phyloP scores from a whole-genome alignment of 2,797 vertebrate genomes.

The Typhlichthys subterraneus region DNA sequence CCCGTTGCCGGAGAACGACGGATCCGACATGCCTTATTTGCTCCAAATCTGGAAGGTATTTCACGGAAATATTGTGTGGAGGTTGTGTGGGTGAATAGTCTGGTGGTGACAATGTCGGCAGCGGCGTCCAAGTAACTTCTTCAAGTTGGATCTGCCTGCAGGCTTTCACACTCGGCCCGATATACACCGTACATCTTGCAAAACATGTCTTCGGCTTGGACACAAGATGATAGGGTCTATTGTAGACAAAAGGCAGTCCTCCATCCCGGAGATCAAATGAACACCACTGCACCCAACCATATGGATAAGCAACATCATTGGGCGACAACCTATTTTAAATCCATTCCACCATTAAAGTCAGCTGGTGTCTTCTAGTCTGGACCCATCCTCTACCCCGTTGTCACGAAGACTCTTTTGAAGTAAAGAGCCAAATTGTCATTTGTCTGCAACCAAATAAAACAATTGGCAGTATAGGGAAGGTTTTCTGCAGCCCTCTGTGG shows the following conservation, averaged over 20 bases:
- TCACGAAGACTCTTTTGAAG: conserved; percentile 21
- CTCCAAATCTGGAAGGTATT: conserved; percentile 67
- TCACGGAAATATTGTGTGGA: conserved; percentile 60
- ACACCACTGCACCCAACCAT: conserved; percentile 49
- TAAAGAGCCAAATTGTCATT: conserved; percentile 13
- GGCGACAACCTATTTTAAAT: conserved; percentile 58
- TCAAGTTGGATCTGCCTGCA: conserved; percentile 29
- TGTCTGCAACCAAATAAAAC: no score
- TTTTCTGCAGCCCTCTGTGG: no score
- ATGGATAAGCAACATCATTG: conserved; percentile 69
- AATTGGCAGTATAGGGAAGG: no score
- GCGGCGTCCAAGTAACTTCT: conserved; percentile 49
- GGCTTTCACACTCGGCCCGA: conserved; percentile 28
- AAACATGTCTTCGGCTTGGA: conserved; percentile 52
- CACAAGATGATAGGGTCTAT: conserved; percentile 30
- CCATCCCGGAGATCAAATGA: conserved; percentile 70
- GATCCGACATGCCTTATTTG: conserved; percentile 58
- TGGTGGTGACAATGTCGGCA: conserved; percentile 58
- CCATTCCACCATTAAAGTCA: conserved; percentile 61
- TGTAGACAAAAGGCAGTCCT: conserved; percentile 72
- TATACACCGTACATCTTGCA: conserved; percentile 41
- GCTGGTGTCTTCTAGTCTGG: conserved; percentile 24
- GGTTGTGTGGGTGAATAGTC: conserved; percentile 53
- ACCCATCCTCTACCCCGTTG: conserved; percentile 31
- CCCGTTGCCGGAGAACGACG: conserved; percentile 58